Conservation (phyloP, 2,888 invertebrate species). For the Phorcus lineatus region DNA sequence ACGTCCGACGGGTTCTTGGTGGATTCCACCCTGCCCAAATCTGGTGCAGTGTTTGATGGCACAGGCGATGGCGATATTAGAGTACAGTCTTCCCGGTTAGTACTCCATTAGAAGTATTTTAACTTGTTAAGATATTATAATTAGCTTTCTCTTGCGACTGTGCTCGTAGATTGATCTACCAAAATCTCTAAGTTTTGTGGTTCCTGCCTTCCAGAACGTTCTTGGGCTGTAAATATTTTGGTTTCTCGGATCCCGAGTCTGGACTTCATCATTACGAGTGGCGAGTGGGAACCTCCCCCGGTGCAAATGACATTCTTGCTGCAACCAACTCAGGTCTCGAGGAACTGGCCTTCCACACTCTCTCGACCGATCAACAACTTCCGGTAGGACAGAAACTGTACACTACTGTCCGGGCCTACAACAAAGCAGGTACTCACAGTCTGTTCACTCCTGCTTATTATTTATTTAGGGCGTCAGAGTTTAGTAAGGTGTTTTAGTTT, state of each 20-base stretch:
- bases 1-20: conserved; percentile 56
- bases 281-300: conserved; percentile 38
- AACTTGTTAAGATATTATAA: no score
- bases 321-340: not conserved
- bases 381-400: not conserved
- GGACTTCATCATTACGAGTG: conserved; percentile 42
- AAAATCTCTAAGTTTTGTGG: not conserved
- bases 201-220: not conserved
- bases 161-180: no score
- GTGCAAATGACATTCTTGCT: not conserved
- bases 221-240: conserved; percentile 38
- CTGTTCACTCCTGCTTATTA: no score
- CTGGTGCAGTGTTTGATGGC: conserved; percentile 54
- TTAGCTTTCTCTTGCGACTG: no score
- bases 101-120: not conserved
- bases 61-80: conserved; percentile 42
- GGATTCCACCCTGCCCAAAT: conserved; percentile 52
- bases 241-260: conserved; percentile 43
- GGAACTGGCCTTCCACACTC: not conserved
- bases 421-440: conserved; percentile 18
- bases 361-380: not conserved
- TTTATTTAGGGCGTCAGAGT: no score
- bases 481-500: no score
- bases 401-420: not conserved
- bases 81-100: conserved; percentile 42